Evolutionary conservation across 2,797 vertebrate genomes (phyloP), one percentile per base, ranked within the genome.

Genomic region (Gymnothorax javanicus): DNA sequence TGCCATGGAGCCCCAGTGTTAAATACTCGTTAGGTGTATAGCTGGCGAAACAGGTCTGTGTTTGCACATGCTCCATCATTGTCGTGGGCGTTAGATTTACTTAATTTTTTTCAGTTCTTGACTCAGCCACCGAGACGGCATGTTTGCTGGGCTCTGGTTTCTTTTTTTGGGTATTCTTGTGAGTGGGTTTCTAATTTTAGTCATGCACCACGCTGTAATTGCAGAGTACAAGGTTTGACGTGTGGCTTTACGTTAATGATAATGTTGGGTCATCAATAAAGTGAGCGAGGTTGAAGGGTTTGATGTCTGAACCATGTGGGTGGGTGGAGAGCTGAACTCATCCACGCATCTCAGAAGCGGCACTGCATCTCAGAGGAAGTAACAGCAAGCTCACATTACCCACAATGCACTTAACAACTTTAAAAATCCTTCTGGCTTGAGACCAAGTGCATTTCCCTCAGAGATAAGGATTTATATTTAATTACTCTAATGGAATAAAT

Each of bases 161-260:
- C 90, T 93, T 91, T 93, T 91, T 88, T 54, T 58, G 56, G 91
- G 91, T 87, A 89, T 85, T 89, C 89, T 90, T 90, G 86, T 89
- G 91, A 92, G 93, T 90, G 88, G 86, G 84, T n/a, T 92, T 83
- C 91, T 96, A 95, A 96, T 93, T 95, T 95, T 95, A 96, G 94
- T 88, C 87, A 84, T 91, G 89, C 89, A 89, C 91, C 87, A 91
- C 93, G 92, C 84, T 94, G 93, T 94, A 92, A 93, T 91, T 89
- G 90, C 89, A 94, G 91, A 91, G 93, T 88, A 88, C 87, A 90
- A 20, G 84, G 90, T 91, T 81, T 90, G 92, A 91, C 89, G 77
- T 93, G 93, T 92, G 93, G 93, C 93, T 75, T 89, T 86, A 90
- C 92, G 92, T 87, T 90, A 91, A 94, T 91, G 93, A 93, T 93